Evolutionary conservation across 2,113 vertebrate genomes (phyloP).

Genomic region (Synodontis membranacea): DNA sequence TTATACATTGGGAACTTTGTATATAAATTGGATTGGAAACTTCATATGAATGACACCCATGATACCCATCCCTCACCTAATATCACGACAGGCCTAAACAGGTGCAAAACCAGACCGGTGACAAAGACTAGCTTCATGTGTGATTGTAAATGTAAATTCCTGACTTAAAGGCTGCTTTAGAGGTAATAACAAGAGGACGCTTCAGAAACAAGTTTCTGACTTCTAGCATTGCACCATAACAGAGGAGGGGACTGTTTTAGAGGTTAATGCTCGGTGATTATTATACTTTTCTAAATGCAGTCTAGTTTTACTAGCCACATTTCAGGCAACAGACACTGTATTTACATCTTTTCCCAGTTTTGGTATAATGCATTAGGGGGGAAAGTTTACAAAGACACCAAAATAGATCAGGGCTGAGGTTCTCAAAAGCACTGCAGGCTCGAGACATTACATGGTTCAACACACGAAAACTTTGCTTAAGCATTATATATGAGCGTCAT

Average conservation of each 20-base stretch:
- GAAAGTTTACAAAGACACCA: not conserved
- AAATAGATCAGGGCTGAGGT: not conserved
- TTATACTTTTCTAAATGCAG: not conserved
- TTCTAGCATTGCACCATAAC: not conserved
- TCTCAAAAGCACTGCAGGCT: not conserved
- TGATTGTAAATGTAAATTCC: not conserved
- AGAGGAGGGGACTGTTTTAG: not conserved
- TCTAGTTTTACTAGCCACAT: not conserved
- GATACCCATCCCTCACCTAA: not conserved
- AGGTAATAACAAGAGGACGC: not conserved
- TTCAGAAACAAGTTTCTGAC: not conserved
- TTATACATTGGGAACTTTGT: not conserved
- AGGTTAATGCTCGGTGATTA: not conserved
- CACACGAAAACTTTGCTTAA: not conserved
- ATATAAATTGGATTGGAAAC: not conserved
- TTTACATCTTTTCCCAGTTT: not conserved
- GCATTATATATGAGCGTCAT: conserved; percentile 22
- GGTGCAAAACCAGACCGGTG: not conserved
- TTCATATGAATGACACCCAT: not conserved
- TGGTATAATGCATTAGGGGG: not conserved
- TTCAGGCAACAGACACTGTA: not conserved
- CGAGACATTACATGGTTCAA: not conserved
- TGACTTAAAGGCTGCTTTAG: not conserved
- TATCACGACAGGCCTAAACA: not conserved
- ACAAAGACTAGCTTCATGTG: not conserved